Conservation (phyloP, 2,888 invertebrate species). For the Crocallis elinguaria region DNA sequence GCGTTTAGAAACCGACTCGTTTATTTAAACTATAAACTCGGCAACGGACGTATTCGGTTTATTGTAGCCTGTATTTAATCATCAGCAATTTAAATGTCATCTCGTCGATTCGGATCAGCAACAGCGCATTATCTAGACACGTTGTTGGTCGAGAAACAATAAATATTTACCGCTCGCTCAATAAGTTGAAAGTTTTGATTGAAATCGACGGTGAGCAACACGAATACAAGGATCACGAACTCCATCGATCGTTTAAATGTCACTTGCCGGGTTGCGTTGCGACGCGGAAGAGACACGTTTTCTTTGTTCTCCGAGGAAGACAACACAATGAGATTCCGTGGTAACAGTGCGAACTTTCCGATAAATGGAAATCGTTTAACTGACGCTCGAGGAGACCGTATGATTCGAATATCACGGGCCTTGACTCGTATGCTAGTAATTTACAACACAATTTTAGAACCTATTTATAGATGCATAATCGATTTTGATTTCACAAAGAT, state of each 20-base stretch:
- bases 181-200: constrained; percentile 42
- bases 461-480: not conserved
- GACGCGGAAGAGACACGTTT: constrained; percentile 69
- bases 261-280: constrained; percentile 76
- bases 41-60: constrained; percentile 27
- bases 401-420: constrained; percentile 44
- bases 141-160: constrained; percentile 8
- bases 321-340: constrained; percentile 69
- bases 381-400: constrained; percentile 44
- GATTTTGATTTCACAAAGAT: constrained; percentile 1
- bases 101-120: constrained; percentile 11
- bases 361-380: constrained; percentile 56
- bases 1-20: constrained; percentile 73
- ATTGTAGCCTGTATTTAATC: constrained; percentile 16
- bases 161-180: constrained; percentile 31
- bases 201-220: constrained; percentile 47
- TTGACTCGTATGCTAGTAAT: constrained; percentile 13
- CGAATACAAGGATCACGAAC: constrained; percentile 65
- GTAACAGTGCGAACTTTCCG: constrained; percentile 57
- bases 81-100: constrained; percentile 20
- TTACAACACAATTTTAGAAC: constrained; percentile 6
- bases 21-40: constrained; percentile 52
- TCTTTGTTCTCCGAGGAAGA: constrained; percentile 69
- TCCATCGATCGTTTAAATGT: constrained; percentile 79
- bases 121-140: constrained; percentile 14